A percentile compares a stretch with the other conserved stretches of the same genome.
Conservation (phyloP, 2,888 invertebrate genomes). For the Dendrolimus houi region DNA sequence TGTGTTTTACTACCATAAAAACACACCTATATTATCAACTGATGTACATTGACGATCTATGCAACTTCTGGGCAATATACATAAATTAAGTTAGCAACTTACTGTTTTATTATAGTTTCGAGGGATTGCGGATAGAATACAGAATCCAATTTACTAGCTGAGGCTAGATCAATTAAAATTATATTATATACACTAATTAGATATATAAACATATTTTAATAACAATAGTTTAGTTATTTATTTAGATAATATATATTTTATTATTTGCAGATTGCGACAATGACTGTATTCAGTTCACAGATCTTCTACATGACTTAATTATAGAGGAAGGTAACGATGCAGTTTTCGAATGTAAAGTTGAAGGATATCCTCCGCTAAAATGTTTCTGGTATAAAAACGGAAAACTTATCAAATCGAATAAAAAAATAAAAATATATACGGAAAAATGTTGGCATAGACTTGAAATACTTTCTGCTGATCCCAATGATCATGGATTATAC, state of each 20-base stretch:
- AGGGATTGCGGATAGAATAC: no score
- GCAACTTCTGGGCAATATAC: no score
- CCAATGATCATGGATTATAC: conserved; percentile 24
- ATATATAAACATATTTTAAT: no score
- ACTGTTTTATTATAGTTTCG: no score
- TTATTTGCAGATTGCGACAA: conserved; percentile 10
- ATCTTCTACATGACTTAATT: conserved; percentile 18
- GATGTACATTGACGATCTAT: no score
- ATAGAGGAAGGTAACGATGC: conserved; percentile 15
- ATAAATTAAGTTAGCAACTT: no score
- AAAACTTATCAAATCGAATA: conserved; percentile 7
- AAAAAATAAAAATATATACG: conserved; percentile 14
- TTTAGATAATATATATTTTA: neutral
- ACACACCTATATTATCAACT: no score
- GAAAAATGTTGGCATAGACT: conserved; percentile 16
- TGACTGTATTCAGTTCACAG: conserved; percentile 15
- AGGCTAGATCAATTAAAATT: no score
- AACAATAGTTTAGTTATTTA: no score
- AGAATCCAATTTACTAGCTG: no score
- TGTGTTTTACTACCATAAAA: no score
- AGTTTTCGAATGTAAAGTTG: conserved; percentile 21
- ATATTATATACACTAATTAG: no score
- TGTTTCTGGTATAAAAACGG: conserved; percentile 27
- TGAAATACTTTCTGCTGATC: conserved; percentile 15
- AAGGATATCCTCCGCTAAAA: conserved; percentile 8